Base-by-base conservation (phyloP, 2,113 vertebrate genomes). In the Oxyura jamaicensis region DNA sequence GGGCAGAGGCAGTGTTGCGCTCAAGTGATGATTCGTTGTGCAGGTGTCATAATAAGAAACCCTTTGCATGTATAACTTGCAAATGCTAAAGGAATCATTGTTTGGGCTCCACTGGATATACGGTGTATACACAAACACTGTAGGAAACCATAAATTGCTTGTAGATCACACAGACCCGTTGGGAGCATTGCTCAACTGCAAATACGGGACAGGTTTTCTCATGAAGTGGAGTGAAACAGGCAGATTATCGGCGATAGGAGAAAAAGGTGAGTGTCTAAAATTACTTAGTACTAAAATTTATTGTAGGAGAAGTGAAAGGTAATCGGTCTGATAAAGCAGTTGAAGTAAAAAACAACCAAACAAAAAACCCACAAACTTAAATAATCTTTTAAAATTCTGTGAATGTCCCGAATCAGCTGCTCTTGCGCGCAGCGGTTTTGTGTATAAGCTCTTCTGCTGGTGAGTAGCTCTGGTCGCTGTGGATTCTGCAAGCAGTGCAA, bases 341-440 rank as follows among this genome's bases (percentile, higher is more conserved):
- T 5, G 53, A 58, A 63, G 39, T 26, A 35, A 41, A 19, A n/a
- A 36, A 13, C 19, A 60, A 17, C 5, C 46, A 36, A 36, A 26
- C 14, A 62, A 15, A n/a, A 36, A 36, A 3, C 10, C 5, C 14
- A 28, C 26, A 28, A 39, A 29, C 36, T 28, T 63, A 12, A 68
- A 28, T 28, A 25, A 23, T 39, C 3, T 68, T 71, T 18, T 75
- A 1, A 42, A 76, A 15, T 72, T 68, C 39, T 52, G 78, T 19
- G 28, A 1, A 0, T 10, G 79, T 95, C 4, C 2, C 53, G 8
- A 59, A 10, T 52, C 0, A 0, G 2, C 42, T 90, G 71, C 3
- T 79, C 28, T 5, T 42, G 29, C 17, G 33, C 58, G 48, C 36
- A 48, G 18, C 53, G n/a, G 11, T 53, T 77, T 50, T 2, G 0